Base-by-base conservation (phyloP, 2,888 invertebrate species). In the Xylota sylvarum region DNA sequence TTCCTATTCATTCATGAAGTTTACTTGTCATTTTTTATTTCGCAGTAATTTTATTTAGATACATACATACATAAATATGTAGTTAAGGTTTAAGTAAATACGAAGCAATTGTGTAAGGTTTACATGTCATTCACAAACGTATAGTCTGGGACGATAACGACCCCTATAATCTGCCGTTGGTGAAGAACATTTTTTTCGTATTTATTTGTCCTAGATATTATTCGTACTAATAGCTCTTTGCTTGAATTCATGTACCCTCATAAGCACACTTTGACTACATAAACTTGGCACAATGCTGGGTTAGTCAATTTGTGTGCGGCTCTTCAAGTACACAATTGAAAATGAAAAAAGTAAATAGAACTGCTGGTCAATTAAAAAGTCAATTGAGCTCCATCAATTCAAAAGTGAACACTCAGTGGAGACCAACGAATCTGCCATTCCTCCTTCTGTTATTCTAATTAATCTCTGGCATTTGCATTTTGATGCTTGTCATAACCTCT, bases 301-400 rank as follows among this genome's bases (percentile, higher is more conserved):
- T 43, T n/a, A 14, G 40, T n/a, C 40, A n/a, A 14, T 43, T 43
- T 43, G 5, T 43, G 4, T 43, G 43, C 14, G 4, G 5, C 14
- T 2, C 14, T 43, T 14, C 6, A 43, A 10, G 23, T 23, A 32
- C 4, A 32, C 1, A 32, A 2, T 6, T 3, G 7, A 32, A 32
- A 32, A 32, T 2, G n/a, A 40, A 43, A 12, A 19, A 48, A 4
- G 1, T 17, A 5, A 46, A 46, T 46, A 46, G 17, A 48, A 48
- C 10, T 19, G 48, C 19, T 48, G 17, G 48, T 48, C 48, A 48
- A 48, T 48, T 48, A 48, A 17, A 48, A 48, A 48, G 48, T 23
- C 48, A 48, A 48, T 48, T 17, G 48, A 48, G 14, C 12, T 5
- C 14, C n/a, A 43, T 14, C 2, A 14, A 43, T 43, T 14, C 0